Percentiles rank a stretch among this genome's conserved stretches.
phyloP scores from a whole-genome alignment of 1,140 invertebrate genomes.

The Mycetomoellerius zeteki region DNA sequence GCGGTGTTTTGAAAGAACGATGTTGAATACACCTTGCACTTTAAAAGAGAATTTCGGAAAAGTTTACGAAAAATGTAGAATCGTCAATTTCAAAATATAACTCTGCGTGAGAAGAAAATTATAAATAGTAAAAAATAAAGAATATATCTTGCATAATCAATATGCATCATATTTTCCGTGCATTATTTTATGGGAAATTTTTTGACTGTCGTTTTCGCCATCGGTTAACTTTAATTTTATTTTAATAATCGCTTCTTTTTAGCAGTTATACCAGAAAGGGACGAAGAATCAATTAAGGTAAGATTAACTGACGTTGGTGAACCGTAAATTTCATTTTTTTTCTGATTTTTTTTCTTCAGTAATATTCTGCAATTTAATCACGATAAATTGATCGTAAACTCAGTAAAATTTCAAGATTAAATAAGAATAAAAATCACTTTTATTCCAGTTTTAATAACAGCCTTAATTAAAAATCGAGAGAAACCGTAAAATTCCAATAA shows the following conservation, averaged over 20 bases:
- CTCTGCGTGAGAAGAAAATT: neutral
- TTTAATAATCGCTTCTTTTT: conserved; percentile 6
- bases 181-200: neutral
- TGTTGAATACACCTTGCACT: neutral
- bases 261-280: neutral
- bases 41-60: neutral
- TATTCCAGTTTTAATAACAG: neutral
- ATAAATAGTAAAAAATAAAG: neutral
- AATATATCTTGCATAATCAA: conserved; percentile 35
- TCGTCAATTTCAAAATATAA: neutral
- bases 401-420: neutral
- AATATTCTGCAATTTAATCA: conserved; percentile 49
- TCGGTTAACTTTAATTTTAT: conserved; percentile 33
- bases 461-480: conserved; percentile 37
- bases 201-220: conserved; percentile 1
- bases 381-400: conserved; percentile 47
- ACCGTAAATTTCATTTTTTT: conserved; percentile 42
- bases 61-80: conserved; percentile 10
- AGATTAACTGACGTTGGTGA: conserved; percentile 51
- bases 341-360: neutral
- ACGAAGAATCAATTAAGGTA: conserved; percentile 42
- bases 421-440: conserved; percentile 43
- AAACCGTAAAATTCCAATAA: conserved; percentile 16
- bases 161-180: neutral
- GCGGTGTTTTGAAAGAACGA: neutral